These are phyloP conservation scores for Probaryconus sp. DNA, from an alignment of 1,140 invertebrate species.

Conservation along the genomic window DNA sequence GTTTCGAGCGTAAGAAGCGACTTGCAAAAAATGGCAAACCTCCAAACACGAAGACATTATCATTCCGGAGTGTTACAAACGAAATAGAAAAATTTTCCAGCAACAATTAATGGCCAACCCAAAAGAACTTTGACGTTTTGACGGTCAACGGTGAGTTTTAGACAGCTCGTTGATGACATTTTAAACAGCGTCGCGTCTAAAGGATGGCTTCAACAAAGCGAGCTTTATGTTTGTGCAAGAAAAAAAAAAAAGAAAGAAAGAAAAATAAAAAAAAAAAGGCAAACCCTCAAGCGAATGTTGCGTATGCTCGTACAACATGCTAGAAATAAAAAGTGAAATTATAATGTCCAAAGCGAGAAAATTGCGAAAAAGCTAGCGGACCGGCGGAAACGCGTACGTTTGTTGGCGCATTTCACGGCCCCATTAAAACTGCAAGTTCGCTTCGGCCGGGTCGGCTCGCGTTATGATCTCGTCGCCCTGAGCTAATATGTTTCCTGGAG, in stretches of 20 bases:
- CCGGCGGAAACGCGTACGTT: constrained; percentile 30
- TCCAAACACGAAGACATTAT: too few species aligned
- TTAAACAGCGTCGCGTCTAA: constrained; percentile 40
- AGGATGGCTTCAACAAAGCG: constrained; percentile 34
- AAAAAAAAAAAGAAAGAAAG: too few species aligned
- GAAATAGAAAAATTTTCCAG: too few species aligned
- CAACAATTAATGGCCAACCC: too few species aligned
- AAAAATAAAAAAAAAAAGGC: constrained; percentile 37
- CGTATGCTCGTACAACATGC: constrained; percentile 46
- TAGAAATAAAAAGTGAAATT: constrained; percentile 61
- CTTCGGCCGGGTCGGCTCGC: constrained; percentile 52
- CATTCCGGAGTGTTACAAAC: too few species aligned
- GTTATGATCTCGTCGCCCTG: constrained; percentile 67
- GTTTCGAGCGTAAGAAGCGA: too few species aligned
- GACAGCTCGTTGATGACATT: constrained; percentile 52
- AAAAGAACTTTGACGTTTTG: too few species aligned
- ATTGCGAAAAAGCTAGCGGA: constrained; percentile 39
- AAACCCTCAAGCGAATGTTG: constrained; percentile 21
- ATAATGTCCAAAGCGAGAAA: constrained; percentile 45
- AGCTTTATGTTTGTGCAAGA: too few species aligned
- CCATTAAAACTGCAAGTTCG: constrained; percentile 71
- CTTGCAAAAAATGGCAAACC: too few species aligned
- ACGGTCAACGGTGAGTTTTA: too few species aligned
- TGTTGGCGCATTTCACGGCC: constrained; percentile 65
- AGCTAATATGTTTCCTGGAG: constrained; percentile 68